Conservation (phyloP, 1,140 invertebrate species). For the Drosophila funebris region DNA sequence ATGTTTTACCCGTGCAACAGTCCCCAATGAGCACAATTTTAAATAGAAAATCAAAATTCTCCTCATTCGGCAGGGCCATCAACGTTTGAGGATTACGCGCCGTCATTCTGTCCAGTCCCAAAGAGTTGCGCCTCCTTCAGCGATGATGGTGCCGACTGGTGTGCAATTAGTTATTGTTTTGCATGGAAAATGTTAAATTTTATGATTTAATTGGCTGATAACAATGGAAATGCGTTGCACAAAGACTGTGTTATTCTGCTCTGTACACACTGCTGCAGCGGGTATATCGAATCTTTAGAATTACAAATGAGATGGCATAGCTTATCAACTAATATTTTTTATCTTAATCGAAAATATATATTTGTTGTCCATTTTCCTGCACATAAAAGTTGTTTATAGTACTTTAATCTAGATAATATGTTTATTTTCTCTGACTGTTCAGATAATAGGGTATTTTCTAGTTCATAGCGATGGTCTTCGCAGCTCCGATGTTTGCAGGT, state of each 20-base stretch:
- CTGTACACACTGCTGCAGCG: conserved; percentile 1
- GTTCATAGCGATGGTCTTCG: not conserved
- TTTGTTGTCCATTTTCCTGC: not conserved
- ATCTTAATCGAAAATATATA: too few species aligned
- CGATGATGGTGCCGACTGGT: conserved; percentile 12
- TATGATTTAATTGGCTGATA: conserved; percentile 34
- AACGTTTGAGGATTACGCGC: conserved; percentile 84
- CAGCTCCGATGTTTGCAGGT: conserved; percentile 23
- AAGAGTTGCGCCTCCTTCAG: conserved; percentile 14
- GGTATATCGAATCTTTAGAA: not conserved
- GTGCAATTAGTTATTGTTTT: conserved; percentile 35
- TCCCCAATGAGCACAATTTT: conserved; percentile 92
- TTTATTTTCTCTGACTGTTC: not conserved
- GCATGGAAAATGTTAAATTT: conserved; percentile 45
- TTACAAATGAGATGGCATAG: too few species aligned
- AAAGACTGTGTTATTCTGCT: conserved; percentile 44
- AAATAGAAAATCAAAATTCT: conserved; percentile 90
- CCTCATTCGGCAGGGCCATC: conserved; percentile 85
- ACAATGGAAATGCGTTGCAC: conserved; percentile 50
- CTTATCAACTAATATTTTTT: not conserved
- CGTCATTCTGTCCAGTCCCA: conserved; percentile 79
- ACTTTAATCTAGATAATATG: not conserved
- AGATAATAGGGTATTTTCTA: conserved; percentile 14
- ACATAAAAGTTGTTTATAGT: too few species aligned
- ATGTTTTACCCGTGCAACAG: conserved; percentile 92